Evolutionary conservation across 2,797 vertebrate species (phyloP), one percentile per base, ranked within the genome.

Genomic region (Yasuhikotakia modesta): DNA sequence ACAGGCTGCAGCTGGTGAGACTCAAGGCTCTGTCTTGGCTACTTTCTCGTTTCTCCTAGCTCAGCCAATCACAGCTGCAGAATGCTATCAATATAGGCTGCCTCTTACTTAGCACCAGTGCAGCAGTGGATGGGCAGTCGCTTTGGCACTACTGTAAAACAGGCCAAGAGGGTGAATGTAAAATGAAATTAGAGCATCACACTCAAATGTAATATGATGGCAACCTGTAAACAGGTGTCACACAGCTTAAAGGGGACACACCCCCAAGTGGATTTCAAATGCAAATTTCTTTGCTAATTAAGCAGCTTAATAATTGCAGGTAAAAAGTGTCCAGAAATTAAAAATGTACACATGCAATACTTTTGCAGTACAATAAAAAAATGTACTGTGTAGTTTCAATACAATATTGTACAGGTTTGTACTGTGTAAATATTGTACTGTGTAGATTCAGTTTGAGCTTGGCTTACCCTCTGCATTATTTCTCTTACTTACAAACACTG

Each of bases 1-100:
- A 95, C 94, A 91, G 93, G 85, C 87, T 95, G 94, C 96, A 97
- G 96, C 96, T 97, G 96, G 94, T 93, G 92, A 91, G 93, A 93
- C 95, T 95, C 90, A 92, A 93, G 92, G 93, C 93, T 93, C 90
- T 85, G 85, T 88, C 86, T 88, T 90, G 90, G 89, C 89, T 82
- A 87, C 90, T 90, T 90, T 90, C 87, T 88, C 88, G 84, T 89
- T 82, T 55, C 43, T 60, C 50, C 66, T 35, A 30, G 45, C 70
- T 85, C 84, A 81, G 79, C 84, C 83, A 80, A 80, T 86, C 71
- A 57, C 10, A 65, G 73, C n/a, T 58, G n/a, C 27, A 64, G 87
- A 89, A 91, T 88, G 86, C 87, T 89, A 90, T 92, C 92, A 90
- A 89, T 87, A 85, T 90, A 89, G 87, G 88, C 92, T 92, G 92